Base-by-base conservation (phyloP, 53 echinoderm and acorn worm species). In the Zoroaster sp. region DNA sequence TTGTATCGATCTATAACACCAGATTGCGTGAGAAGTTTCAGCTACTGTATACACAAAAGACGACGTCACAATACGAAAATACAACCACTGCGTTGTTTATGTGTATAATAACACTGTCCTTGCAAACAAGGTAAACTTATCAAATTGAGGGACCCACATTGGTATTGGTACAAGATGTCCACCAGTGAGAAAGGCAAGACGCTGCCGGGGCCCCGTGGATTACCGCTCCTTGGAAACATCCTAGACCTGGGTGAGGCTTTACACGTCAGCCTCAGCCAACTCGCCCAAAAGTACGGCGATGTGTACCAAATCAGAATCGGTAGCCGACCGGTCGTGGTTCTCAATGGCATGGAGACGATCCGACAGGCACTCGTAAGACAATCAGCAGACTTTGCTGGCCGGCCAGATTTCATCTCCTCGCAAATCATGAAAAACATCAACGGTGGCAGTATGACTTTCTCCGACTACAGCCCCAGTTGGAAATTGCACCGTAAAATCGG, bases 241-340 rank as follows among this genome's bases (percentile, higher is more conserved):
- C 88, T 91, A 20, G 91, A 94, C 63, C 87, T 97, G 17, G 95
- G 93, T 5, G 95, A 97, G 38, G 92, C 91, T 11, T 90, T 90
- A 35, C 95, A 97, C 75, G 88, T 93, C 52, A 89, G 78, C 17
- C 87, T 92, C 35, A 82, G 59, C 71, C 94, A 95, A 40, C 74
- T 97, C 36, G 90, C 90, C 28, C 77, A 92, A 20, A 88, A 93
- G 79, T 97, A 97, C 85, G 97, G 97, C 71, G 88, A 95, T 44
- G 96, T 99, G 20, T 99, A 89, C 78, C 92, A 94, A 52, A 99
- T 99, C 59, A 91, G 92, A 28, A 93, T 99, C 21, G 96, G 96
- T 38, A 94, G 96, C 72, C 91, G 93, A 28, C 94, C 94, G 35
- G 92, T 99, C 43, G 96, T 99, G 38, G 96, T 99, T 0, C 92